A percentile compares a stretch with the other conserved stretches of the same genome.
phyloP scores from a whole-genome alignment of 2,113 vertebrate species.

The Mandrillus leucophaeus region DNA sequence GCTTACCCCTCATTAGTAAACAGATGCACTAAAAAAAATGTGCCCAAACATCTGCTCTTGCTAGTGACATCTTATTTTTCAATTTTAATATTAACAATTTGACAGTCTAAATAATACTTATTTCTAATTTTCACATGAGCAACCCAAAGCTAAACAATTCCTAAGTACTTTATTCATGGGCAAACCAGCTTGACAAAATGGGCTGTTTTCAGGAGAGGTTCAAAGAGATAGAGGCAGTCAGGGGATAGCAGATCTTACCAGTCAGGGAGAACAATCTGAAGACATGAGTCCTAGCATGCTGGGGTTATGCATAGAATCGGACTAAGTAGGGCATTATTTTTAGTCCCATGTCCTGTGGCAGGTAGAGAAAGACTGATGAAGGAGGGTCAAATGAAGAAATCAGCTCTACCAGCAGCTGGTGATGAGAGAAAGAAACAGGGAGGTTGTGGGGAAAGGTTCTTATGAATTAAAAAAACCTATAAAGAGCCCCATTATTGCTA shows the following conservation, averaged over 20 bases:
- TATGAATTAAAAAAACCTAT: not conserved
- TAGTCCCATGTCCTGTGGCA: not conserved
- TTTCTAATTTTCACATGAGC: slow-evolving; percentile 60
- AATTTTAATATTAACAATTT: slow-evolving; percentile 80
- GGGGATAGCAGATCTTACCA: not conserved
- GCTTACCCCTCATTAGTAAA: slow-evolving; percentile 82
- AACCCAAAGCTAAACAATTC: slow-evolving; percentile 73
- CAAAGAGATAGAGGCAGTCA: slow-evolving; percentile 47
- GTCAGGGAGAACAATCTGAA: not conserved
- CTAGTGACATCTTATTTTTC: slow-evolving; percentile 82
- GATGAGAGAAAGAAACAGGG: not conserved
- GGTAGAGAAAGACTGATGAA: not conserved
- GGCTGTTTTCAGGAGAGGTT: slow-evolving; percentile 57
- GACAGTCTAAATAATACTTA: slow-evolving; percentile 83
- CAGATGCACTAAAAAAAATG: slow-evolving; percentile 79
- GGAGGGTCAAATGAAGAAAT: not conserved
- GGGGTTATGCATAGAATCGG: not conserved
- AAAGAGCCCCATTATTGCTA: not conserved
- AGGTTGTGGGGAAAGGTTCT: not conserved
- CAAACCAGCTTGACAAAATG: slow-evolving; percentile 73
- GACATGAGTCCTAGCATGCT: not conserved
- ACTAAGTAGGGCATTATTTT: not conserved
- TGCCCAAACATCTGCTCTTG: slow-evolving; percentile 81
- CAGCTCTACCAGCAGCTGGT: not conserved
- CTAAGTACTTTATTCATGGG: slow-evolving; percentile 77